Evolutionary conservation across 1,140 invertebrate genomes (phyloP), one percentile per base, ranked within the genome.

Genomic region (Penaeus chinensis): DNA sequence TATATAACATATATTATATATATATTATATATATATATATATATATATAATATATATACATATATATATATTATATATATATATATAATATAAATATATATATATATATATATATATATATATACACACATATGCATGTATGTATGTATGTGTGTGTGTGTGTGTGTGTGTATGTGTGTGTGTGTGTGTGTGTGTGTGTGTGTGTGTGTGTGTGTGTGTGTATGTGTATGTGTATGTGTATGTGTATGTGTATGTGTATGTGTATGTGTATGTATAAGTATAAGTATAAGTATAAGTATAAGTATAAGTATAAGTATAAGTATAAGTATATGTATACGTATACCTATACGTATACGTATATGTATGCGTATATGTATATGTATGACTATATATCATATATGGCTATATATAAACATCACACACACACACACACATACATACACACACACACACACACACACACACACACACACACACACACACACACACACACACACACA

Each of bases 351-450:
- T 74, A 27, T 74, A 74, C 27, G 27, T 74, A 27, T 74, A 74
- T 24, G 27, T 24, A 74, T 74, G n/a, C n/a, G n/a, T 71, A n/a
- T 71, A 71, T 71, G n/a, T 71, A 71, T 71, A 71, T 71, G n/a
- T 71, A 71, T 71, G n/a, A 22, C 16, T 71, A 71, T 71, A 71
- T 19, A 71, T 22, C 13, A 71, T 71, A 71, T 71, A 71, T 71
- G n/a, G 16, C 16, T 71, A 71, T 71, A 71, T 71, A 71, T 71
- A 71, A 22, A 71, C n/a, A 71, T 27, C n/a, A 71, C n/a, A 71
- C n/a, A 71, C n/a, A 71, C 3, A n/a, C n/a, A 71, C 2, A 71
- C n/a, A 71, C n/a, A n/a, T 71, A n/a, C n/a, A 71, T 71, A 71
- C n/a, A 71, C n/a, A 71, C n/a, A 71, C n/a, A n/a, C n/a, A 71